Evolutionary conservation across 2,888 invertebrate species (phyloP), one percentile per base, ranked within the genome.

Genomic region (Lapara coniferarum): DNA sequence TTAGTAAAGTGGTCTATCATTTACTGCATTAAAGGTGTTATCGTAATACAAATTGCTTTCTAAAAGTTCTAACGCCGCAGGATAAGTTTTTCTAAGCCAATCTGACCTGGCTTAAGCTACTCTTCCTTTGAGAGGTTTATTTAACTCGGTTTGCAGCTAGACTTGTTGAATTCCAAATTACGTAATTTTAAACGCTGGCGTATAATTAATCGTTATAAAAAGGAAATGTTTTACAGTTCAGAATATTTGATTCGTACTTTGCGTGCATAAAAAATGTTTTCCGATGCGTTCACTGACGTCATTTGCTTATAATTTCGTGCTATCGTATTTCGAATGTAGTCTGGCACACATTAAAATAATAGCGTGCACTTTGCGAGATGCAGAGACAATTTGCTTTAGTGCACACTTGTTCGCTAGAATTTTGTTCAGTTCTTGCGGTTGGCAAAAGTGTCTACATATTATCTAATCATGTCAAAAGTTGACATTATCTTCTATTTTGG

Each of bases 271-370:
- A 63, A 59, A 49, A 49, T 16, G 63, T 19, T 63, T 63, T 46
- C 63, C 16, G 63, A 63, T 63, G 63, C 63, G 63, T 46, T 63
- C 46, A 63, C 49, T 63, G 63, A 63, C 63, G 63, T 63, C 63
- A 63, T 63, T 49, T 63, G 49, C 46, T 49, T 63, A 49, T 63
- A 46, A 63, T 46, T 46, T 63, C 19, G 46, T 19, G 49, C 63
- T 63, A 63, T 63, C 63, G 46, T 63, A 63, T 63, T 63, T 63
- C 19, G 63, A 49, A 63, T 19, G 63, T 46, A 63, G 63, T 19
- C 46, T 5, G 19, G n/a, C 49, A 25, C 63, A 63, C 49, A 25
- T 63, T 63, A 63, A 63, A 63, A 63, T 63, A 63, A 63, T 63
- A 63, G 49, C 1, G 49, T 63, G 63, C 63, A 63, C 49, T 63